Evolutionary conservation across 2,888 invertebrate species (phyloP), one percentile per base, ranked within the genome.

Genomic region (Blastobasis adustella): DNA sequence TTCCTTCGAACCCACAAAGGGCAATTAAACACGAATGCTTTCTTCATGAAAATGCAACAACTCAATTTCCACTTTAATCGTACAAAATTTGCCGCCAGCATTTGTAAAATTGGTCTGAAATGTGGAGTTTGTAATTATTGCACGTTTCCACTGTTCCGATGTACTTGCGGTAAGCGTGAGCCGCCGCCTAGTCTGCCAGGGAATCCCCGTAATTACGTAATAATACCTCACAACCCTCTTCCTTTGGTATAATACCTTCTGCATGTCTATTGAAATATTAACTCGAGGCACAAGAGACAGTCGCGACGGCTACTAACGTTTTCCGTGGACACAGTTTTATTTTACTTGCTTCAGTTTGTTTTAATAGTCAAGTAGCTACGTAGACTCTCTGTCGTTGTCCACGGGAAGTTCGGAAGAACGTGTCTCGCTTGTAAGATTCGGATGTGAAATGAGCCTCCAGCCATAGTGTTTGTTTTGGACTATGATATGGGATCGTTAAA

Each of bases 141-240:
- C 58, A 46, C 46, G 42, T 52, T 56, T 60, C 59, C 55, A 54
- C 50, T 48, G 23, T n/a, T 10, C n/a, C 10, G 4, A 4, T 45
- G 37, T 45, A 36, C 36, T 37, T 23, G 36, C 9, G 38, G 9
- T 49, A 58, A 49, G 55, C 51, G 54, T 65, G 65, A 59, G 68
- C 58, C 54, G 63, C 60, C 64, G 51, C 45, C 45, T 54, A 59
- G 65, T 65, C 67, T 65, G 51, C 42, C 10, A 42, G 63, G 63
- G 57, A 65, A 65, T 65, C 61, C 66, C 66, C 49, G 54, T 67
- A 69, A 71, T 71, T 69, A 69, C 61, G 23, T 44, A 56, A 54
- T 47, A 46, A 46, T 47, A 47, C 10, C 45, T 23, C 37, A 23
- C 23, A 23, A 23, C 23, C 23, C 23, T 56, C 54, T 47, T 49